Percentiles rank a stretch among this genome's conserved stretches.
These are phyloP conservation scores for Anhinga anhinga DNA, from an alignment of 2,113 vertebrate genomes.

Conservation along the genomic window DNA sequence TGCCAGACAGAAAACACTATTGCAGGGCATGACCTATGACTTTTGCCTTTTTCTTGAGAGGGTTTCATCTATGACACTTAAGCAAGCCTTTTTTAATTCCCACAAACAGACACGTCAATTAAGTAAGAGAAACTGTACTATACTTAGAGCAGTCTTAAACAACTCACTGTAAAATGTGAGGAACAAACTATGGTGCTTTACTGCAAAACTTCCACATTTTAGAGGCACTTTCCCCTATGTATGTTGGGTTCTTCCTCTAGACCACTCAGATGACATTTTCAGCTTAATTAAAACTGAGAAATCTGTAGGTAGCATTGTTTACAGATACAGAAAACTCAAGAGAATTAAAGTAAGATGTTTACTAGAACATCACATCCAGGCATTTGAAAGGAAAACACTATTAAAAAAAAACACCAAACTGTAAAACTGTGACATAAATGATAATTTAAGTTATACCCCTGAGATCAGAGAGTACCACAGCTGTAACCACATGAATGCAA, in stretches of 20 bases:
- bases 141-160: background rate
- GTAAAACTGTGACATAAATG: background rate
- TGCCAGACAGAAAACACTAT: background rate
- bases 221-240: background rate
- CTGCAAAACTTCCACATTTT: background rate
- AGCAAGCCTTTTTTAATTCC: background rate
- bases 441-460: accelerated
- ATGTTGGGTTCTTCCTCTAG: background rate
- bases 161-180: background rate
- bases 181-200: background rate
- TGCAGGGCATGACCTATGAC: background rate
- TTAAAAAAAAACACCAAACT: background rate
- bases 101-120: background rate
- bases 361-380: accelerated
- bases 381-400: background rate
- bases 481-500: accelerated
- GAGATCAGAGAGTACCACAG: background rate
- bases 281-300: background rate
- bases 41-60: background rate
- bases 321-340: background rate
- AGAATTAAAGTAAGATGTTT: background rate
- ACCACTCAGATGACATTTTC: background rate
- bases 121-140: background rate
- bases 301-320: background rate
- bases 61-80: background rate